Evolutionary conservation across 2,113 vertebrate genomes (phyloP), one percentile per base, ranked within the genome.

Genomic region (Rutilus rutilus): DNA sequence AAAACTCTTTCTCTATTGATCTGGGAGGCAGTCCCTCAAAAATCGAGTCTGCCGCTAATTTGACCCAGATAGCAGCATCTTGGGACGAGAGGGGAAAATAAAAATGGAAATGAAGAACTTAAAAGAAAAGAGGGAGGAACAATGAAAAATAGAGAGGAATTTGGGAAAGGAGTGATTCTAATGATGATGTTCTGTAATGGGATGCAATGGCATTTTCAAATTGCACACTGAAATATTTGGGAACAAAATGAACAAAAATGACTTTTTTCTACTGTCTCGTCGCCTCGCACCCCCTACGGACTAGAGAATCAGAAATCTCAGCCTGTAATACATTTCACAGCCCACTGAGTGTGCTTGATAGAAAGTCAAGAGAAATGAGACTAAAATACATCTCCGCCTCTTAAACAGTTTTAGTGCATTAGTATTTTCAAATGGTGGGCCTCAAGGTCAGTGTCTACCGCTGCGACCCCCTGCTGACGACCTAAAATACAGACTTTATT

Each of bases 41-140:
- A 94, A 91, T 92, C 92, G 81, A 89, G 91, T 91, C 47, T 1
- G 86, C 93, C 93, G 92, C 94, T 93, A 93, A 95, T 89, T 92
- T 94, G 95, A 96, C 95, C 95, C 94, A 95, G 95, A 96, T 96
- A 96, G 95, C 94, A 93, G 93, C 76, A 91, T 95, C 95, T 94
- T 92, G 92, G 93, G 93, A 95, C 92, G 90, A 95, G 94, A 95
- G 91, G 90, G 94, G 94, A 95, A 95, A 96, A 95, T 93, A 95
- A 92, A 95, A 95, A 95, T 95, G 95, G 92, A 96, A 96, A 96
- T 94, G 93, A 95, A 96, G 92, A 90, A 89, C 93, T 86, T 81
- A 87, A 76, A 84, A 85, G 84, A 65, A 76, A 76, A 47, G 62
- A 86, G 27, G 23, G 86, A 85, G 92, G 91, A 76, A 33, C n/a